Conservation (phyloP, 2,888 invertebrate species). For the Diploptera punctata region DNA sequence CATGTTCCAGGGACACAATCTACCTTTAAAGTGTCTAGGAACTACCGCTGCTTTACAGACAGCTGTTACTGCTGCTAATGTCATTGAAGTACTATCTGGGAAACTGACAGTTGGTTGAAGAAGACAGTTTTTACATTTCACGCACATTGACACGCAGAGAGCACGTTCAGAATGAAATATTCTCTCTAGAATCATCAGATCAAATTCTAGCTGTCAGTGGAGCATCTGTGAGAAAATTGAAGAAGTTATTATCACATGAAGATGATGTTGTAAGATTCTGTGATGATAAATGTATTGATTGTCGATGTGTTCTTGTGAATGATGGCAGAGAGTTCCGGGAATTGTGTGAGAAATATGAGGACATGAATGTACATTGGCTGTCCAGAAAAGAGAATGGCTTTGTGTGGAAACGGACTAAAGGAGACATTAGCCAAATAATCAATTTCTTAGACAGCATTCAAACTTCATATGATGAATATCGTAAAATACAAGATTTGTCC, state of each 20-base stretch:
- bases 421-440: background rate
- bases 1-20: too few relatives aligned
- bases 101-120: background rate
- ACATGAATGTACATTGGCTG: background rate
- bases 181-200: background rate
- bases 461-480: background rate
- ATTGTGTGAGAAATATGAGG: background rate
- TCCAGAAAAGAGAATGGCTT: background rate
- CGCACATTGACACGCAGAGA: background rate
- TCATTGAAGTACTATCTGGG: background rate
- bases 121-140: background rate
- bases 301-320: background rate
- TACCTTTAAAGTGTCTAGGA: too few relatives aligned
- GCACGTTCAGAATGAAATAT: background rate
- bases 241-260: background rate
- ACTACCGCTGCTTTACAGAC: too few relatives aligned
- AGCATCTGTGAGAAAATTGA: background rate
- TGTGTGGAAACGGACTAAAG: background rate
- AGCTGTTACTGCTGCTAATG: too few relatives aligned
- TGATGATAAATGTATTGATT: background rate
- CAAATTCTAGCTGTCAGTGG: background rate
- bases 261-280: background rate
- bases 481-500: too few relatives aligned
- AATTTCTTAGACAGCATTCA: background rate
- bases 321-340: background rate